Percentiles rank a stretch among this genome's conserved stretches.
Conservation (phyloP, 53 echinoderm and acorn worm species). For the Patiria pectinifera region DNA sequence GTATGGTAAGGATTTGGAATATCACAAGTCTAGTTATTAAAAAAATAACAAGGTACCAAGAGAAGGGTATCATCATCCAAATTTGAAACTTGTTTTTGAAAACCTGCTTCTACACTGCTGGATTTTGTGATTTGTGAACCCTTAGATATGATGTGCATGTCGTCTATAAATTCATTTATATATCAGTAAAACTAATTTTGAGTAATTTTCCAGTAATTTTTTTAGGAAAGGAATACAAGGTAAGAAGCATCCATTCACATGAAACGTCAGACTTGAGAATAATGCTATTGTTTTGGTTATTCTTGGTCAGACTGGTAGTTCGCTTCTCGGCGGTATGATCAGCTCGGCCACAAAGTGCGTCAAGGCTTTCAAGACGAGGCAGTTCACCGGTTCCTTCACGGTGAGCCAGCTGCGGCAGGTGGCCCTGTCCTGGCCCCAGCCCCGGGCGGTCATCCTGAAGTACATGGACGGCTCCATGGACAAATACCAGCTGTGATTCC, state of each 20-base stretch:
- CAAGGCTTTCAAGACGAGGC: conserved; percentile 89
- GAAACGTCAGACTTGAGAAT: not conserved
- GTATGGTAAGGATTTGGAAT: too few species aligned
- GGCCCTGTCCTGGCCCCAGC: conserved; percentile 81
- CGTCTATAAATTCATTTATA: not conserved
- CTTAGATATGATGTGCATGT: too few species aligned
- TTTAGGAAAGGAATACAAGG: too few species aligned
- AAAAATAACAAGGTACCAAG: too few species aligned
- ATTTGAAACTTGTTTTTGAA: too few species aligned
- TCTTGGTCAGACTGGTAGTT: conserved; percentile 80
- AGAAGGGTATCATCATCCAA: too few species aligned
- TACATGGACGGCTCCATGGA: conserved; percentile 76
- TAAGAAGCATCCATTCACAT: too few species aligned
- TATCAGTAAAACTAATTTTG: too few species aligned
- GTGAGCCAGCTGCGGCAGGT: conserved; percentile 88
- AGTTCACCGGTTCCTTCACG: conserved; percentile 65
- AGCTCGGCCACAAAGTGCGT: conserved; percentile 96
- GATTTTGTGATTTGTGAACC: too few species aligned
- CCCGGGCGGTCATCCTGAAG: conserved; percentile 77
- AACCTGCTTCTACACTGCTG: too few species aligned
- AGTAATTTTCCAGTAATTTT: too few species aligned
- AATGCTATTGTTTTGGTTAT: conserved; percentile 12
- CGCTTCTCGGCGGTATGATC: conserved; percentile 91
- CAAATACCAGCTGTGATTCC: conserved; percentile 63
- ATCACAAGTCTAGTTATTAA: too few species aligned